Evolutionary conservation across 2,888 invertebrate species (phyloP).

Genomic region (Rhopalosiphum nymphaeae): DNA sequence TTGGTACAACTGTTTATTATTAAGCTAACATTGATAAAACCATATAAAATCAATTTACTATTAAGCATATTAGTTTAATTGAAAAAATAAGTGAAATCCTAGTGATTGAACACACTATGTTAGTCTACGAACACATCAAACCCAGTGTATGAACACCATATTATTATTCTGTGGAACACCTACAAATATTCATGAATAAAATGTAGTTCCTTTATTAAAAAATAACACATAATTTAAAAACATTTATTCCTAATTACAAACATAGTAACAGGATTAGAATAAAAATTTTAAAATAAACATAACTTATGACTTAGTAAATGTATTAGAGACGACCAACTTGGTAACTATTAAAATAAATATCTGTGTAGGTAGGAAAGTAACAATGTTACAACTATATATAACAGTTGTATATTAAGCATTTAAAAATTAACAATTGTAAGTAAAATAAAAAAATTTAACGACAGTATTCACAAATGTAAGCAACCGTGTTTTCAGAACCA

Average conservation of each 20-base stretch:
- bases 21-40: background rate
- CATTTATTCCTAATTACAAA: background rate
- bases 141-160: slow-evolving; percentile 17
- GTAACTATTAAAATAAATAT: no score
- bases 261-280: background rate
- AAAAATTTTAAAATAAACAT: background rate
- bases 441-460: no score
- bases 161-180: no score
- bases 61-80: background rate
- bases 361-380: no score
- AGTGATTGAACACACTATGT: background rate
- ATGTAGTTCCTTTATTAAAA: background rate
- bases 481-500: background rate
- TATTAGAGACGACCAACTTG: background rate
- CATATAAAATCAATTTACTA: background rate
- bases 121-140: background rate
- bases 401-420: background rate
- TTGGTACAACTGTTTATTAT: background rate
- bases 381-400: no score
- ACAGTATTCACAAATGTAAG: slow-evolving; percentile 26
- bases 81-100: slow-evolving; percentile 5
- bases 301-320: background rate
- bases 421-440: background rate
- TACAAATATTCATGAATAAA: background rate
- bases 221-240: background rate